Conservation (phyloP, 2,113 vertebrate species). For the Mobula hypostoma region DNA sequence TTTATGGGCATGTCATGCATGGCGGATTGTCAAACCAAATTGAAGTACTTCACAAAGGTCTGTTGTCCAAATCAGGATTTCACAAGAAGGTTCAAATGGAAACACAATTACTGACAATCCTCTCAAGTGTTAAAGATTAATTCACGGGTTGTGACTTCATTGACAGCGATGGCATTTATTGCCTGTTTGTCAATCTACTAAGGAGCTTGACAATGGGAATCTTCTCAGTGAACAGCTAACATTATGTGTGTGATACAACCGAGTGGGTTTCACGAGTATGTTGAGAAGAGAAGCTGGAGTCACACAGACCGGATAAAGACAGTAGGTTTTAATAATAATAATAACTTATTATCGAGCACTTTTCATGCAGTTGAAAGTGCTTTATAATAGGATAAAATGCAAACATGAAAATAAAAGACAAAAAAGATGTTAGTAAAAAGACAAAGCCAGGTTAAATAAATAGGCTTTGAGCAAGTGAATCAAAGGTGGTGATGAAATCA, state of each 20-base stretch:
- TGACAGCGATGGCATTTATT: neutral
- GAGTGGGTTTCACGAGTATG: neutral
- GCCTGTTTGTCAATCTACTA: neutral
- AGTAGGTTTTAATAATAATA: no score
- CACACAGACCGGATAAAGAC: neutral
- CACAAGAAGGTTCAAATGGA: neutral
- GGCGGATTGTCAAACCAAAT: neutral
- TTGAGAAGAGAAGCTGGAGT: neutral
- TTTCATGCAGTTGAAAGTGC: no score
- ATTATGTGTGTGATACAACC: neutral
- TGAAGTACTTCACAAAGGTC: neutral
- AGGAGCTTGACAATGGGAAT: neutral
- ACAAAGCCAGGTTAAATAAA: no score
- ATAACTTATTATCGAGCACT: no score
- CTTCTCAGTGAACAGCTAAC: neutral
- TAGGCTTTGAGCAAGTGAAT: no score
- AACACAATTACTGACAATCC: neutral
- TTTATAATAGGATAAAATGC: no score
- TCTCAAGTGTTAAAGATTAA: constrained; percentile 2
- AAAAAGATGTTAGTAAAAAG: no score
- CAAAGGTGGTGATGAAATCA: no score
- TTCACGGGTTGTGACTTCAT: neutral
- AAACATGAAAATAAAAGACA: no score
- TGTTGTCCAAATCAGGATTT: neutral
- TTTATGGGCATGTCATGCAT: neutral